Percentiles rank a stretch among this genome's conserved stretches.
These are phyloP conservation scores for Nothocercus nigrocapillus DNA, from an alignment of 2,113 vertebrate species.

Conservation along the genomic window DNA sequence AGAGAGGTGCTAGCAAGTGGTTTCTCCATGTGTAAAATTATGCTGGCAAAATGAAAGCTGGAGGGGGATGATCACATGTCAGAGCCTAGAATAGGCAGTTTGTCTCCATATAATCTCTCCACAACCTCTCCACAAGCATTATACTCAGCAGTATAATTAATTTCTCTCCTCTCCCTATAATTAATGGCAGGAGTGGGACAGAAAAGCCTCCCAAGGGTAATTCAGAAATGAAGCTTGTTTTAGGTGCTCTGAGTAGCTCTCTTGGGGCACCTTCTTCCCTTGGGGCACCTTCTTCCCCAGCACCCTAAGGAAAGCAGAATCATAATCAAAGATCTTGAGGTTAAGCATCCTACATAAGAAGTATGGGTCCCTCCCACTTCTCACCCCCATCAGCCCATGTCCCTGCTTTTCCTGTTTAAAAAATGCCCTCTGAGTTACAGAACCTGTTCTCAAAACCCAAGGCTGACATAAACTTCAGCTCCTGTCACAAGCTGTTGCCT, in stretches of 20 bases:
- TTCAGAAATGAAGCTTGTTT: neutral
- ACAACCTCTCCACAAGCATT: neutral
- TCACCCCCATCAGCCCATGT: neutral
- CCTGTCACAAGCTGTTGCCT: neutral
- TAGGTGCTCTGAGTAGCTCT: neutral
- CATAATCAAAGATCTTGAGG: neutral
- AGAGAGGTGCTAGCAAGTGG: neutral
- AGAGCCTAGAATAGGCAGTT: neutral
- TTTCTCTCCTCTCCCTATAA: neutral
- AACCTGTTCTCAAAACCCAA: neutral
- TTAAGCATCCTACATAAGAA: neutral
- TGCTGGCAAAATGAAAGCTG: neutral
- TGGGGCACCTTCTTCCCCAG: neutral
- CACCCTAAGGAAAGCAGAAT: neutral
- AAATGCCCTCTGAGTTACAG: neutral
- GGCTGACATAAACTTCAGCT: neutral
- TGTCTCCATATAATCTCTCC: neutral
- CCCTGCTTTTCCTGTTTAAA: neutral
- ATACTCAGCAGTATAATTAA: neutral
- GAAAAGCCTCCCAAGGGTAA: neutral
- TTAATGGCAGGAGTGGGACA: neutral
- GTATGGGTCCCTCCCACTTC: neutral
- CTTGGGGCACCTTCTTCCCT: neutral
- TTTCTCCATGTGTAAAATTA: neutral
- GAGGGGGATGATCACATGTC: neutral